Evolutionary conservation across 2,888 invertebrate genomes (phyloP), one percentile per base, ranked within the genome.

Genomic region (Cremastinae sp.): DNA sequence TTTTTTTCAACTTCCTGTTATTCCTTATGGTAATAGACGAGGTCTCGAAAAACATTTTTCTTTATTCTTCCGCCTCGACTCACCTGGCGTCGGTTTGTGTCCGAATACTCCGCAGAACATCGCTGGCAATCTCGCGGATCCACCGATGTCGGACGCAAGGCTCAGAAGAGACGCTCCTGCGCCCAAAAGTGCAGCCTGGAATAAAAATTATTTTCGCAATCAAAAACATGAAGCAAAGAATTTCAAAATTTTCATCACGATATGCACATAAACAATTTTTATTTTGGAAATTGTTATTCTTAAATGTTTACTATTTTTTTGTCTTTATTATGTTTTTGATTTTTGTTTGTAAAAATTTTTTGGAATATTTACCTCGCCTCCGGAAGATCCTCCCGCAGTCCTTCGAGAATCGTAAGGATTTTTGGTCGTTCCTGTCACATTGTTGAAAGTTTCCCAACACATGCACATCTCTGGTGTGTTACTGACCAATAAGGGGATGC

Each of bases 71-170:
- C n/a, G n/a, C n/a, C n/a, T n/a, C 10, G 16, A 55, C 78, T 82
- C 74, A 86, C 92, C 92, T 0, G 94, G 94, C 49, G 95, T 94
- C 0, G 97, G 96, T 86, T 97, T 97, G 88, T 98, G 97, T n/a
- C 97, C 97, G 90, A 95, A 98, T 68, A 98, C 93, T 18, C 98
- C 98, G 84, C 95, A 96, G 89, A 96, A 97, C 92, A 96, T 95
- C 0, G 96, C 94, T 0, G 98, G 98, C 84, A 98, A 92, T 58
- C 98, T 92, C 10, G 96, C 93, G 1, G 97, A 97, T 0, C 98
- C 98, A 0, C 95, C 97, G 62, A 98, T 95, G 87, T 98, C 98
- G 0, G 97, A 96, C 0, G 95, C 96, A 10, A 97, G 91, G 7
- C 97, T 96, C 35, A 97, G 91, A 2, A 96, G 89, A 0, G 96